These are phyloP conservation scores for Penaeus vannamei DNA, from an alignment of 1,140 invertebrate species.

Conservation along the genomic window DNA sequence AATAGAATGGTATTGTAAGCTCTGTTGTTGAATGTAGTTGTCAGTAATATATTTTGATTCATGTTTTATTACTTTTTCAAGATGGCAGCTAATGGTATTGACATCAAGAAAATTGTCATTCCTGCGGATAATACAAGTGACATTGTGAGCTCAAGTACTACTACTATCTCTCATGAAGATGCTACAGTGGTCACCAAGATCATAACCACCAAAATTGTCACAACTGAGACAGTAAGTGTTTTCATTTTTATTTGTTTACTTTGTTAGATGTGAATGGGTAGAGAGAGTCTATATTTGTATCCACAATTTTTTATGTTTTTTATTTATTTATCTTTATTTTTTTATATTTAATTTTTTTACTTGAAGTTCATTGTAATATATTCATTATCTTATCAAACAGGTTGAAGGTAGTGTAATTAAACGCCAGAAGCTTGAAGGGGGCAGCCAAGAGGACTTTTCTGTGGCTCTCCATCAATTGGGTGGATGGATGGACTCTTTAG, in stretches of 20 bases:
- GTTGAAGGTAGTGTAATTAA: constrained; percentile 34
- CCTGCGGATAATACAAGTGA: constrained; percentile 5
- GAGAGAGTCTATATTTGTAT: neutral
- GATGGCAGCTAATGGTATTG: constrained; percentile 64
- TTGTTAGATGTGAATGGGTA: neutral
- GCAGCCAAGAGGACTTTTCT: constrained; percentile 52
- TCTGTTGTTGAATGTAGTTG: no score
- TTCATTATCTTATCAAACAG: constrained; percentile 1
- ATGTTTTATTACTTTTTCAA: constrained; percentile 24
- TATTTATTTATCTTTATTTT: neutral
- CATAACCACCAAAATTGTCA: constrained; percentile 57
- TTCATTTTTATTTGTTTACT: neutral
- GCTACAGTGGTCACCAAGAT: constrained; percentile 63
- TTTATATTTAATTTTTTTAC: neutral
- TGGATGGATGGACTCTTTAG: constrained; percentile 55
- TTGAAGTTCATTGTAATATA: neutral
- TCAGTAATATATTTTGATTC: no score
- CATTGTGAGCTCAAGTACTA: constrained; percentile 50
- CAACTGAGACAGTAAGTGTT: constrained; percentile 53
- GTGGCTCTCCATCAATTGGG: constrained; percentile 51
- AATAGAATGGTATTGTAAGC: neutral
- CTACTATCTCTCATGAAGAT: constrained; percentile 56
- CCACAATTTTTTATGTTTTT: neutral
- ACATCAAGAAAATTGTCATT: constrained; percentile 49
- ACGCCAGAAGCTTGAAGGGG: constrained; percentile 57